Evolutionary conservation across 92 coral and sea anemone species (phyloP).

Genomic region (Actinernus sp.): DNA sequence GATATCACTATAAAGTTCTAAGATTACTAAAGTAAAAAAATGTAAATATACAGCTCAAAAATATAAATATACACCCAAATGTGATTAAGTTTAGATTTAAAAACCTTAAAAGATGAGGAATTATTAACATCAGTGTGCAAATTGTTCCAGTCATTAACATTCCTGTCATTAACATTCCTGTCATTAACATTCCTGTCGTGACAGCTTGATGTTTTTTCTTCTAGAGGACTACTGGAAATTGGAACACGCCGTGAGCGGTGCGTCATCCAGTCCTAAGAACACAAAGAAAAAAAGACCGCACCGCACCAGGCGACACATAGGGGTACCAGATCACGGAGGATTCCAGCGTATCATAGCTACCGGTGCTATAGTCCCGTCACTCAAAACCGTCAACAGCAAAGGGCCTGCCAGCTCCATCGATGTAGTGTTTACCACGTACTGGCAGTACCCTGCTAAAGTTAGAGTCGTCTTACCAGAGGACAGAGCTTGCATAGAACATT

Average conservation of each 20-base stretch:
- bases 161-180: no score
- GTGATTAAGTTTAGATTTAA: no score
- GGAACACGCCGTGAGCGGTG: constrained; percentile 24
- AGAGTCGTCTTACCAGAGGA: constrained; percentile 87
- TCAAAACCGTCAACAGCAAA: constrained; percentile 48
- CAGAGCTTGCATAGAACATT: constrained; percentile 90
- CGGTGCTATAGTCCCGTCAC: constrained; percentile 78
- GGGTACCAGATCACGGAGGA: constrained; percentile 98
- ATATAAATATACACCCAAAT: no score
- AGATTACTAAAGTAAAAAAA: no score
- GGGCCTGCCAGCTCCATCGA: constrained; percentile 86
- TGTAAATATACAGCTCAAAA: no score
- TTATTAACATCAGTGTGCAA: no score
- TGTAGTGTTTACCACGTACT: constrained; percentile 88
- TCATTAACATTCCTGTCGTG: no score
- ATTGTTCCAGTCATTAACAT: no score
- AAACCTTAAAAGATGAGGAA: no score
- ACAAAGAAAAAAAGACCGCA: neutral
- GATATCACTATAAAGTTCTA: no score
- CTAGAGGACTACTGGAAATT: constrained; percentile 25
- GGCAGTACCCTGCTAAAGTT: constrained; percentile 99
- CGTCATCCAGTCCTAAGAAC: neutral
- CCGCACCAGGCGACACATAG: constrained; percentile 77
- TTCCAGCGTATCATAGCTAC: constrained; percentile 97
- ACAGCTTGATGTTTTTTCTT: neutral